Conservation (phyloP, 1,140 invertebrate species). For the Rhopalosiphum padi region DNA sequence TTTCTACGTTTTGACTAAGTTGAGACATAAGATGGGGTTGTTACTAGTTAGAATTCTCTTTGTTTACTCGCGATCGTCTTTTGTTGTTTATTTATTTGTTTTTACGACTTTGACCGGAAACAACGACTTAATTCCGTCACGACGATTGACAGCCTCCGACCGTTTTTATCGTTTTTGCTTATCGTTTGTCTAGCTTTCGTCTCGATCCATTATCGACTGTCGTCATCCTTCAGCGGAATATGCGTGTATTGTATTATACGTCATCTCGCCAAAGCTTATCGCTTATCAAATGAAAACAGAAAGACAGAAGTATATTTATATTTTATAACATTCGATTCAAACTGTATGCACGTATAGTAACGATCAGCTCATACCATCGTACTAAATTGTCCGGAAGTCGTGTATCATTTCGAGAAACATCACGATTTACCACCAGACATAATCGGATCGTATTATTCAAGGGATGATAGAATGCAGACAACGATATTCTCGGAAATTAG, state of each 20-base stretch:
- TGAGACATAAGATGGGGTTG: neutral
- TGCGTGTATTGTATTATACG: neutral
- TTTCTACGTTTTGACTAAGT: neutral
- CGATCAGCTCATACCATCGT: neutral
- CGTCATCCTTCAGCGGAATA: neutral
- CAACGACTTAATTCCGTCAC: neutral
- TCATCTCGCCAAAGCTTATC: neutral
- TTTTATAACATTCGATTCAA: too few relatives aligned
- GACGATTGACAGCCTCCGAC: neutral
- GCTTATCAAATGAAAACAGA: neutral
- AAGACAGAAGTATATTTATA: neutral
- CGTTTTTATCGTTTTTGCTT: neutral
- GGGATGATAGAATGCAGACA: neutral
- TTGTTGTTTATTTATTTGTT: neutral
- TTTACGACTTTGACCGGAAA: neutral
- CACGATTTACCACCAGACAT: neutral
- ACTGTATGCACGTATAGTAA: neutral
- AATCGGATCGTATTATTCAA: neutral
- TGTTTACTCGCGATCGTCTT: neutral
- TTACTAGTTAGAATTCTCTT: neutral
- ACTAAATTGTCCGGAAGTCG: neutral
- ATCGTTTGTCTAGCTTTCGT: neutral
- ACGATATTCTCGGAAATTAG: neutral
- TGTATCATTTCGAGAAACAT: neutral
- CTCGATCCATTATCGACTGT: neutral